A percentile compares a stretch with the other conserved stretches of the same genome.
phyloP scores from a whole-genome alignment of 2,888 invertebrate species.

The Plagiodera versicolora region DNA sequence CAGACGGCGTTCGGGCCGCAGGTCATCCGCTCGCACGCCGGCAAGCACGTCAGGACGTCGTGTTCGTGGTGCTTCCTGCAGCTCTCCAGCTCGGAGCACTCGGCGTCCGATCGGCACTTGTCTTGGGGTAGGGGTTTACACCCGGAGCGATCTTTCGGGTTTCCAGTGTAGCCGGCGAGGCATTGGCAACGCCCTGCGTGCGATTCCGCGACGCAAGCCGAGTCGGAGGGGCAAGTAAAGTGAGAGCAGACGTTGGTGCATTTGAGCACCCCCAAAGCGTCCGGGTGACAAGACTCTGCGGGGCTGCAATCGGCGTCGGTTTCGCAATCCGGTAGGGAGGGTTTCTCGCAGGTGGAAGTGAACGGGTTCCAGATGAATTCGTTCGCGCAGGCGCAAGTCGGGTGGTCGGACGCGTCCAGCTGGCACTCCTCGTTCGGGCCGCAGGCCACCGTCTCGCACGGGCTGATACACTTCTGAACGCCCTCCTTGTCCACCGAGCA shows the following conservation, averaged over 20 bases:
- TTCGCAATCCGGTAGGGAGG: slow-evolving; percentile 80
- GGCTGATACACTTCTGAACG: slow-evolving; percentile 70
- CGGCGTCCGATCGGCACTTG: slow-evolving; percentile 76
- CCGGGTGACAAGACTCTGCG: slow-evolving; percentile 75
- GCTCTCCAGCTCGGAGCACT: slow-evolving; percentile 81
- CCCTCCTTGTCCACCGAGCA: slow-evolving; percentile 70
- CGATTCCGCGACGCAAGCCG: slow-evolving; percentile 73
- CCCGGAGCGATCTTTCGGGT: slow-evolving; percentile 88
- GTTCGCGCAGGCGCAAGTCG: slow-evolving; percentile 78
- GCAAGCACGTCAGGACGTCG: slow-evolving; percentile 67
- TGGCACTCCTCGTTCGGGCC: slow-evolving; percentile 81
- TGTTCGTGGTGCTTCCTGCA: slow-evolving; percentile 65
- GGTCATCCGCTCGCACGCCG: slow-evolving; percentile 74
- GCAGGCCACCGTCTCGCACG: slow-evolving; percentile 80
- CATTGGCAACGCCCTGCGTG: slow-evolving; percentile 85
- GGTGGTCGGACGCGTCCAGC: slow-evolving; percentile 66
- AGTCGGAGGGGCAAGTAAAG: slow-evolving; percentile 83
- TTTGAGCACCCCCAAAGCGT: slow-evolving; percentile 81
- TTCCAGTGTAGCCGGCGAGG: slow-evolving; percentile 79
- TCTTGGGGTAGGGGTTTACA: slow-evolving; percentile 74
- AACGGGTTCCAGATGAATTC: slow-evolving; percentile 84
- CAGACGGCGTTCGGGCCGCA: slow-evolving; percentile 89
- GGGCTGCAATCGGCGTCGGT: slow-evolving; percentile 71
- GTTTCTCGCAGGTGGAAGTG: slow-evolving; percentile 80
- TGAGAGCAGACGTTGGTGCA: slow-evolving; percentile 77